Conservation (phyloP, 1,140 invertebrate genomes). For the Cepaea nemoralis region DNA sequence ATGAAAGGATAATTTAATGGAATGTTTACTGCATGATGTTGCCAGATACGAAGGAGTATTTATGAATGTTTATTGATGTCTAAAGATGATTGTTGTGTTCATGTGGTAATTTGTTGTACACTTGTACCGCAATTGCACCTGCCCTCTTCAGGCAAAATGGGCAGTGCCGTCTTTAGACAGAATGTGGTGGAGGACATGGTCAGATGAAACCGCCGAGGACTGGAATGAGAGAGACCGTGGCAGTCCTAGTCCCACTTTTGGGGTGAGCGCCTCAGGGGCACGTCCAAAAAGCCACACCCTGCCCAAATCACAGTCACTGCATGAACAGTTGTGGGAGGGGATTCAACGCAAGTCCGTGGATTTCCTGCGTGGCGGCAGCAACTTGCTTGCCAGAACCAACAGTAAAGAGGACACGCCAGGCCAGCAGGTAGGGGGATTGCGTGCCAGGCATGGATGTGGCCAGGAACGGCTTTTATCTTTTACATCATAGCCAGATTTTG, state of each 20-base stretch:
- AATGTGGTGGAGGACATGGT: slow-evolving; percentile 54
- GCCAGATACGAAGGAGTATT: background rate
- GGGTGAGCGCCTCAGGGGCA: slow-evolving; percentile 56
- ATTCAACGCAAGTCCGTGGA: slow-evolving; percentile 67
- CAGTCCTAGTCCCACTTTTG: slow-evolving; percentile 44
- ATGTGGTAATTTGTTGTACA: background rate
- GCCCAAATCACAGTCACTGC: slow-evolving; percentile 61
- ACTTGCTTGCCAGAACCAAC: slow-evolving; percentile 59
- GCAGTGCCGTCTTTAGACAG: slow-evolving; percentile 48
- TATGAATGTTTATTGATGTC: background rate
- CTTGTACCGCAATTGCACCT: slow-evolving; percentile 12
- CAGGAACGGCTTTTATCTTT: background rate
- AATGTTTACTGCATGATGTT: no score
- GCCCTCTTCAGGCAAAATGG: slow-evolving; percentile 62
- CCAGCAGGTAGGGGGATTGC: slow-evolving; percentile 28
- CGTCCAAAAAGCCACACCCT: slow-evolving; percentile 65
- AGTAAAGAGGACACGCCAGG: slow-evolving; percentile 61
- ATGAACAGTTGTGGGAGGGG: slow-evolving; percentile 67
- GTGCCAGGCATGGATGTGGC: background rate
- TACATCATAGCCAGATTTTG: background rate
- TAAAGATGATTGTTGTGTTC: background rate
- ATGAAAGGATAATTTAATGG: no score
- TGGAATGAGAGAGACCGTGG: slow-evolving; percentile 48
- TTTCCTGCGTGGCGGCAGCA: slow-evolving; percentile 63
- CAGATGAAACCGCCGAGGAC: slow-evolving; percentile 66